Evolutionary conservation across 35 echinoderm and acorn worm species (phyloP), one percentile per base, ranked within the genome.

Genomic region (Ophiothrix spiculata): DNA sequence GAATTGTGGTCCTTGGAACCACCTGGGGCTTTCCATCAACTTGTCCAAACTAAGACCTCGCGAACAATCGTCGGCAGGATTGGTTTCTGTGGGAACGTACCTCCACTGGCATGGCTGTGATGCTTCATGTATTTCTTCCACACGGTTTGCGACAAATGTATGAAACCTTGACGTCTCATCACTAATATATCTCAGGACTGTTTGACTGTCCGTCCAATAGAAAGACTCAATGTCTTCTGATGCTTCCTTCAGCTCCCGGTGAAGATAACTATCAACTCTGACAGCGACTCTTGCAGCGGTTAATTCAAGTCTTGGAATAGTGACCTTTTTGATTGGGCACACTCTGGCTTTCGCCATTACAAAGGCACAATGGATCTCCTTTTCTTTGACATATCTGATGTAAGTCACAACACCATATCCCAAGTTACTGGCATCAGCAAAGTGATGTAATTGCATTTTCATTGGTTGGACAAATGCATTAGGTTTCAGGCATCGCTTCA

Each of bases 121-220:
- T 32, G 64, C 87, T 32, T 64, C 41, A 41, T 82, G 85, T 11
- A 92, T 93, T 4, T 33, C 39, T 3, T 63, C 33, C 12, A 94
- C n/a, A 31, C 86, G 36, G 37, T 93, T 93, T 0, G 86, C 91
- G 23, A 89, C 87, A 86, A 93, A 93, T 19, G 86, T 93, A 8
- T 85, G 73, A 31, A 93, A 93, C 4, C 87, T 12, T 38, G 73
- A 83, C 14, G 46, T 39, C 16, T 78, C 41, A 69, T 77, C 89
- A 35, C 45, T 39, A 0, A 93, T 89, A 38, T 93, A 93, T 37
- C 77, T 39, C 1, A 93, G 81, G 3, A 92, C 86, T 37, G 60
- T 56, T 8, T 38, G 77, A 33, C 85, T 88, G 40, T 92, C 91
- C 6, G 86, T 93, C 91, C 86, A 93, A 78, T 85, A 93, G 39